phyloP scores from a whole-genome alignment of 1,140 invertebrate species.

The Thaumetopoea pityocampa region DNA sequence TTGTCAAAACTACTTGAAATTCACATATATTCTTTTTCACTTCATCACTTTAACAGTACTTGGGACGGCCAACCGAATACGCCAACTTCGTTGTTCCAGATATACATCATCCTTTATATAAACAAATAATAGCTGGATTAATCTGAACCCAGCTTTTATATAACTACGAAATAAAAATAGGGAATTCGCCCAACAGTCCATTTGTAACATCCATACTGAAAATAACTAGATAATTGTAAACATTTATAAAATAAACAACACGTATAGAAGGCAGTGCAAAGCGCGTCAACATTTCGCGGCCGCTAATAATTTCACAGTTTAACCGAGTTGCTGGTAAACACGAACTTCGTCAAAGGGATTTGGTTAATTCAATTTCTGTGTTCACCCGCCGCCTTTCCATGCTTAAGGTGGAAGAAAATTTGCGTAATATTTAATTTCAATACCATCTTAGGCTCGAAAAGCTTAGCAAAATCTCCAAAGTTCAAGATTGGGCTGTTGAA shows the following conservation, averaged over 20 bases:
- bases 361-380: slow-evolving; percentile 45
- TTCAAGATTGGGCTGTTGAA: slow-evolving; percentile 20
- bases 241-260: slow-evolving; percentile 24
- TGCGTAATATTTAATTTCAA: slow-evolving; percentile 42
- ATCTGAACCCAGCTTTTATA: too few species aligned
- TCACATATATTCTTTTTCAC: slow-evolving; percentile 1
- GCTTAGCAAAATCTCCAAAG: slow-evolving; percentile 27
- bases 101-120: too few species aligned
- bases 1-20: too few species aligned
- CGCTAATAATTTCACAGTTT: slow-evolving; percentile 38
- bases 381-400: slow-evolving; percentile 31
- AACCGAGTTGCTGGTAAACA: slow-evolving; percentile 35
- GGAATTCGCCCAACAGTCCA: too few species aligned
- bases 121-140: too few species aligned
- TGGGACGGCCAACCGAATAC: too few species aligned
- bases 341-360: slow-evolving; percentile 44
- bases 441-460: slow-evolving; percentile 27
- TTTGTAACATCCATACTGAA: neutral
- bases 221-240: slow-evolving; percentile 8
- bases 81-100: too few species aligned
- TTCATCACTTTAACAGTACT: too few species aligned
- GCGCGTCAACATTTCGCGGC: slow-evolving; percentile 20
- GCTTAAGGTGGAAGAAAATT: slow-evolving; percentile 34
- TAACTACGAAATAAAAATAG: too few species aligned
- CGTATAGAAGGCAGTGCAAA: slow-evolving; percentile 24